Evolutionary conservation across 2,888 invertebrate genomes (phyloP).

Genomic region (Cephus nigrinus): DNA sequence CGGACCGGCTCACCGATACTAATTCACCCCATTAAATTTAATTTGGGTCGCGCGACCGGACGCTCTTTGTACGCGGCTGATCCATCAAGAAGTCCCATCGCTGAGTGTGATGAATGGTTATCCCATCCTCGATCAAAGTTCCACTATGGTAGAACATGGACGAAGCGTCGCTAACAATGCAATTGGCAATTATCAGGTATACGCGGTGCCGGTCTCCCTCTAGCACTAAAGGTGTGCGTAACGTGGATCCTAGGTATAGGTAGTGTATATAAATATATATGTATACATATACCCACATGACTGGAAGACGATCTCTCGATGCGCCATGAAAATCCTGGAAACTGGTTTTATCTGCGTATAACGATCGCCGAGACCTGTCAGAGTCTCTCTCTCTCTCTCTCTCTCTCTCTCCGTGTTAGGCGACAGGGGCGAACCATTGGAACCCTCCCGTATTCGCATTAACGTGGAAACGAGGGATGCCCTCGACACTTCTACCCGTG

Average conservation of each 20-base stretch:
- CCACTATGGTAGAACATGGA: neutral
- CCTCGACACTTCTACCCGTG: neutral
- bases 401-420: neutral
- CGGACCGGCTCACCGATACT: slow-evolving; percentile 41
- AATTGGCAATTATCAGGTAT: neutral
- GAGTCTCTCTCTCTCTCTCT: neutral
- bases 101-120: neutral
- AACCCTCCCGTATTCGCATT: neutral
- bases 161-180: neutral
- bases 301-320: neutral
- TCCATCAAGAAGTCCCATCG: neutral
- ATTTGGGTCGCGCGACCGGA: slow-evolving; percentile 43
- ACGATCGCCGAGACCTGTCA: neutral
- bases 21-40: slow-evolving; percentile 63
- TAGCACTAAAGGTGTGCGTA: neutral
- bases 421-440: neutral
- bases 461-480: neutral
- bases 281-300: neutral
- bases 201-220: neutral
- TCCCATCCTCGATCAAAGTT: neutral
- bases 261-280: neutral
- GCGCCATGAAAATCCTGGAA: neutral
- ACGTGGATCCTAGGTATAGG: neutral
- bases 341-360: neutral
- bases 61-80: neutral